These are phyloP conservation scores for Dallia pectoralis DNA, from an alignment of 2,797 vertebrate species.

Conservation along the genomic window DNA sequence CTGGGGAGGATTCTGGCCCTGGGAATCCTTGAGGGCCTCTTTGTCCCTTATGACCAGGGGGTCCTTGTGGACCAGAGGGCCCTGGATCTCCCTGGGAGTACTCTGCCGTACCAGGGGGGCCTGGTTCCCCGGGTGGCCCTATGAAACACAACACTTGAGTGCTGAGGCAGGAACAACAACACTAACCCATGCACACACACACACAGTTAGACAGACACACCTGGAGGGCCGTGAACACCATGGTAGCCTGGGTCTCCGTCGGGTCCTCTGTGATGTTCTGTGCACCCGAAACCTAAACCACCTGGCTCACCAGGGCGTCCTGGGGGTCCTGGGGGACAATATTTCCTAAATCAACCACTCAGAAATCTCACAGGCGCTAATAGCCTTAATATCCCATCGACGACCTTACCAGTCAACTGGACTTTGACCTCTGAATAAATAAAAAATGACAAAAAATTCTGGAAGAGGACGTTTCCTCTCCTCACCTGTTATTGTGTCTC, in stretches of 20 bases:
- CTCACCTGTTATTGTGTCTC: background rate
- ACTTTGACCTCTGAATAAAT: background rate
- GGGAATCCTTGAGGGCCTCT: background rate
- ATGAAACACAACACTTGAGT: background rate
- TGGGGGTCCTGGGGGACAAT: constrained; percentile 34
- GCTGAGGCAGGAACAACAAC: background rate
- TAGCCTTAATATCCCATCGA: background rate
- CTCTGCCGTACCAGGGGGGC: background rate
- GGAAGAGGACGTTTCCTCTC: too few species aligned
- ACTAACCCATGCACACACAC: background rate
- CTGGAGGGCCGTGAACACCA: constrained; percentile 49
- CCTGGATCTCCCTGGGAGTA: background rate
- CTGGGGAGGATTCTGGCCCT: background rate
- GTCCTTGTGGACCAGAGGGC: background rate
- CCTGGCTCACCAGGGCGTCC: constrained; percentile 48
- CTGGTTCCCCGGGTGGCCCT: background rate
- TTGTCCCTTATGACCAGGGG: background rate
- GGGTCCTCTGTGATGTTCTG: constrained; percentile 17
- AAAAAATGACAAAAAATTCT: too few species aligned
- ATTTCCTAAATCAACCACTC: background rate
- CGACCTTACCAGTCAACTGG: background rate
- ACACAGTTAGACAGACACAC: constrained; percentile 21
- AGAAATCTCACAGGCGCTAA: background rate
- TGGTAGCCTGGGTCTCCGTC: constrained; percentile 52
- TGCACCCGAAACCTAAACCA: constrained; percentile 28